Conservation (phyloP, 2,888 invertebrate species). For the Drosophila fungiperda region DNA sequence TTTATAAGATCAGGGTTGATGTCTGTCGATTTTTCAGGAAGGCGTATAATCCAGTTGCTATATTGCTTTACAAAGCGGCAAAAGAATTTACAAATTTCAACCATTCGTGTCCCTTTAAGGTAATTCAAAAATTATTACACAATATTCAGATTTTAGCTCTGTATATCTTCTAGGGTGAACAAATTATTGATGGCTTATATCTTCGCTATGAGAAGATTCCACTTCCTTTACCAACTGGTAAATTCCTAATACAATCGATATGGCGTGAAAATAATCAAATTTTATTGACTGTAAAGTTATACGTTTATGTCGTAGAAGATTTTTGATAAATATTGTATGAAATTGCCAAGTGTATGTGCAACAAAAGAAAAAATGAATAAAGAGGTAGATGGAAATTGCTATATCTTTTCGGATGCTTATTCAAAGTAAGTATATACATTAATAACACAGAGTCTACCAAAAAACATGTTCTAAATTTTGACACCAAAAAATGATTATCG, state of each 20-base stretch:
- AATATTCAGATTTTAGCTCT: background rate
- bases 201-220: background rate
- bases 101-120: constrained; percentile 6
- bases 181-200: background rate
- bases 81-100: background rate
- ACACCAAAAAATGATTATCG: too few species aligned
- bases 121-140: background rate
- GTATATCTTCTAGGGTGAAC: background rate
- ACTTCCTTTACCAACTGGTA: background rate
- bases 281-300: background rate
- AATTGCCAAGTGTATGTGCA: background rate
- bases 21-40: constrained; percentile 1
- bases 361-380: too few species aligned
- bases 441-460: too few species aligned
- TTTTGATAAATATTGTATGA: background rate
- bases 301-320: background rate
- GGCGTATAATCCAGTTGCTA: background rate
- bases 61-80: background rate
- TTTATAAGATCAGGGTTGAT: background rate
- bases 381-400: background rate
- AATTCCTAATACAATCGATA: background rate
- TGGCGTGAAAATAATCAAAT: background rate
- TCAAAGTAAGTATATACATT: too few species aligned
- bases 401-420: background rate
- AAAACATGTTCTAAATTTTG: too few species aligned